Evolutionary conservation across 2,113 vertebrate species (phyloP), one percentile per base, ranked within the genome.

Genomic region (Todiramphus saurophagus): DNA sequence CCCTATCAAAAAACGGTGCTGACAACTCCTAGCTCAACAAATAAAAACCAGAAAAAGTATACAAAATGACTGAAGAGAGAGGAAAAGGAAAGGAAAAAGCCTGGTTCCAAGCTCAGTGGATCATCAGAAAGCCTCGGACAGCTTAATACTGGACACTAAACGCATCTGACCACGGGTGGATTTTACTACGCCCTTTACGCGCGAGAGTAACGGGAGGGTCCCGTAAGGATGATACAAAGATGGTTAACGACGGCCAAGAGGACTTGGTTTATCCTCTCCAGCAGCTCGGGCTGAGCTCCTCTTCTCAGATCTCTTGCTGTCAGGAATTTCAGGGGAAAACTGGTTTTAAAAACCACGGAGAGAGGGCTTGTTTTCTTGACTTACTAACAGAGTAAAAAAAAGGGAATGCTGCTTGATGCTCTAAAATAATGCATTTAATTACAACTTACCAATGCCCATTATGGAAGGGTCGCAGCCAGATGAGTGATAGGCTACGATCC

Each of bases 381-480:
- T 56, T 60, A 43, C 35, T 51, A 56, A 60, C 28, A 60, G 13
- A 64, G 25, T 53, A 10, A 28, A 53, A 53, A 53, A 28, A 28
- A 14, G 13, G 27, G 15, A 53, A 44, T 8, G 18, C 15, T 77
- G 59, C n/a, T 43, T 4, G n/a, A 20, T 23, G 37, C 20, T 51
- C 1, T 3, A 20, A 84, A 79, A 46, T 11, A 2, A 78, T 1
- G 17, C 31, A 15, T 6, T 67, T 66, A 20, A 16, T 0, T 39
- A 30, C 18, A 39, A 96, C 98, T 98, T 96, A 99, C 99, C 99
- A 74, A 99, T 99, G 94, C 99, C 99, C 99, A 99, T 99, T 87
- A 99, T 99, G 96, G 98, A 98, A 46, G 99, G 99, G 89, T 99
- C 99, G 95, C 99, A 99, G 84, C 99, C 99, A 17, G 98, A 96